Evolutionary conservation across 1,140 invertebrate genomes (phyloP).

Genomic region (Nebria ingens): DNA sequence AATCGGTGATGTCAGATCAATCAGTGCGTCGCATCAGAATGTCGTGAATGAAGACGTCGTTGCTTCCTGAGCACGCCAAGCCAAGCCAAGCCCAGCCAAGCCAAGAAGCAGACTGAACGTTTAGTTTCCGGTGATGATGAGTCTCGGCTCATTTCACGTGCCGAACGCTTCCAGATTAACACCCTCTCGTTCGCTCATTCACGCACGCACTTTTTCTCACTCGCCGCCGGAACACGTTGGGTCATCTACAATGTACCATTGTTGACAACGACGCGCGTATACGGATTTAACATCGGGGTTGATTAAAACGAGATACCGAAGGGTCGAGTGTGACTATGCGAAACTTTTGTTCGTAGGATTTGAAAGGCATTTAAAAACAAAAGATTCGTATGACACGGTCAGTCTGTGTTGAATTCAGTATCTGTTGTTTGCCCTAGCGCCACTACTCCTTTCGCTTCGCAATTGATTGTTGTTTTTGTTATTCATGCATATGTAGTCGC

Average conservation of each 20-base stretch:
- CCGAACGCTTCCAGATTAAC: background rate
- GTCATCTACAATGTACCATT: too few relatives aligned
- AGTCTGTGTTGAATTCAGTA: conserved; percentile 15
- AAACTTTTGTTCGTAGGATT: conserved; percentile 23
- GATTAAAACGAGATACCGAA: conserved; percentile 25
- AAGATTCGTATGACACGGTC: conserved; percentile 24
- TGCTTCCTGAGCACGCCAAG: too few relatives aligned
- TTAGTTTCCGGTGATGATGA: background rate
- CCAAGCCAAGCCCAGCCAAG: too few relatives aligned
- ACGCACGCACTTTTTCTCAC: too few relatives aligned
- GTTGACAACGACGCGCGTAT: background rate
- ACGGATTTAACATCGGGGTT: background rate
- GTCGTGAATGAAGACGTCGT: background rate
- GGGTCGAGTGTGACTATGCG: conserved; percentile 13
- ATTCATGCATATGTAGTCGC: conserved; percentile 20
- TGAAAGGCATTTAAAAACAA: conserved; percentile 26
- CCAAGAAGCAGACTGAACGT: background rate
- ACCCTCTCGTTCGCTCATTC: background rate
- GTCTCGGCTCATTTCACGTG: background rate
- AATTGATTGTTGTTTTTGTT: conserved; percentile 28
- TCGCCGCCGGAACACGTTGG: background rate
- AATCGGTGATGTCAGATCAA: conserved; percentile 1
- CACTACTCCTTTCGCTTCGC: background rate
- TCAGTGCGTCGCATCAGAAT: background rate
- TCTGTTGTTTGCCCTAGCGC: background rate